phyloP scores from a whole-genome alignment of 2,797 vertebrate species.

The Vipera ursinii region DNA sequence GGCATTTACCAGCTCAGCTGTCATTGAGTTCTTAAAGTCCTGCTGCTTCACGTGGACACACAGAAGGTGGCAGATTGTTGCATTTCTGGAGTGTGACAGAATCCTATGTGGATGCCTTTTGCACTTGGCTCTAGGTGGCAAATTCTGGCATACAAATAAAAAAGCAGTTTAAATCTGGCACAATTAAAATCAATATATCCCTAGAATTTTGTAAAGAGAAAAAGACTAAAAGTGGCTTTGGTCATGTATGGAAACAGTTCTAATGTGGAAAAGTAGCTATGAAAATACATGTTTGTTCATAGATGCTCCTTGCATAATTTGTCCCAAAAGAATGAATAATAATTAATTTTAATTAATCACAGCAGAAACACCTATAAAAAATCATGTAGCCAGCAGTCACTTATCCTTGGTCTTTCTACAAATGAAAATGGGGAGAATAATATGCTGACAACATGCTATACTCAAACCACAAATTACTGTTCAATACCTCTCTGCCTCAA shows the following conservation, averaged over 20 bases:
- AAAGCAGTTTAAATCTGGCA: neutral
- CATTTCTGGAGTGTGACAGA: too few relatives aligned
- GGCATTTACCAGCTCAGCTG: too few relatives aligned
- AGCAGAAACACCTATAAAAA: neutral
- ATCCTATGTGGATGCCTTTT: neutral
- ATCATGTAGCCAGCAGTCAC: neutral
- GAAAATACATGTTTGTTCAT: slow-evolving; percentile 1
- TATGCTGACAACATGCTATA: neutral
- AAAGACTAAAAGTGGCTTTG: neutral
- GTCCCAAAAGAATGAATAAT: neutral
- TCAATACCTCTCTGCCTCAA: neutral
- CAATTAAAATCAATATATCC: too few relatives aligned
- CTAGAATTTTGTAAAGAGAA: neutral
- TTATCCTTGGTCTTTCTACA: neutral
- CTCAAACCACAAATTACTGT: neutral
- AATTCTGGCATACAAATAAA: neutral
- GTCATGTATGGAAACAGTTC: neutral
- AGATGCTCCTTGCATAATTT: neutral
- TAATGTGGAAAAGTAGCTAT: slow-evolving; percentile 3
- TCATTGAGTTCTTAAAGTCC: too few relatives aligned
- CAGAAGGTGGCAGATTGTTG: too few relatives aligned
- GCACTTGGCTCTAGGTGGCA: neutral
- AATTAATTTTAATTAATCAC: neutral
- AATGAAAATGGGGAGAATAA: neutral
- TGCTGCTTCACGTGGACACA: too few relatives aligned